Evolutionary conservation across 2,797 vertebrate genomes (phyloP), one percentile per base, ranked within the genome.

Genomic region (Xerus rutilus): DNA sequence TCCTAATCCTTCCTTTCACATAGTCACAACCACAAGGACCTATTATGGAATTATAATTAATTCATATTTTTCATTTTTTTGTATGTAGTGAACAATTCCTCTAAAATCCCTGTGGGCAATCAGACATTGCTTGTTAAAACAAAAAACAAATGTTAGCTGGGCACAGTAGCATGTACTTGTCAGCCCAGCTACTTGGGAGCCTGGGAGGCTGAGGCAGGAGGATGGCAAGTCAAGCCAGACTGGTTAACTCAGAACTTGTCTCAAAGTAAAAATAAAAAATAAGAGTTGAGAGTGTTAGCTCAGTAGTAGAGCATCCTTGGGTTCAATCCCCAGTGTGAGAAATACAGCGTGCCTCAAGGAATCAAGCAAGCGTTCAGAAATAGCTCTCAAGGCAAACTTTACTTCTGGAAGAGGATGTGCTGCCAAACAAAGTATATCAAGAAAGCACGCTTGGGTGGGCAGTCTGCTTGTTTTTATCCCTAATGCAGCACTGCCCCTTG

Each of bases 21-120:
- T 93, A 97, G 95, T 93, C 45, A 98, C 39, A 98, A 97, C 90
- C 79, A 20, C 96, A 97, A 86, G 95, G 93, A 86, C 64, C 39
- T 92, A 95, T 97, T 97, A 98, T 69, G 32, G 94, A 98, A 97
- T 97, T 98, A 98, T 97, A 98, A 97, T 93, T 85, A 93, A 91
- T 96, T 97, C 91, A n/a, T 96, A 39, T 96, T 98, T 98, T 98
- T 95, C 77, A 95, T 69, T 90, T 92, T 92, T 94, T 96, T 90
- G 21, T 81, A 81, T 88, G 94, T 96, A 98, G 35, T 43, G 62
- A 98, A 93, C 45, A 98, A 97, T 97, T 97, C 95, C 43, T 96
- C 21, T 93, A 85, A 96, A 97, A 18, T 96, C 47, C 64, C 30
- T 77, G 87, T 88, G 86, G 95, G 49, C 49, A 25, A 3, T 10